Evolutionary conservation across 2,888 invertebrate species (phyloP).

Genomic region (Enchytraeus crypticus): DNA sequence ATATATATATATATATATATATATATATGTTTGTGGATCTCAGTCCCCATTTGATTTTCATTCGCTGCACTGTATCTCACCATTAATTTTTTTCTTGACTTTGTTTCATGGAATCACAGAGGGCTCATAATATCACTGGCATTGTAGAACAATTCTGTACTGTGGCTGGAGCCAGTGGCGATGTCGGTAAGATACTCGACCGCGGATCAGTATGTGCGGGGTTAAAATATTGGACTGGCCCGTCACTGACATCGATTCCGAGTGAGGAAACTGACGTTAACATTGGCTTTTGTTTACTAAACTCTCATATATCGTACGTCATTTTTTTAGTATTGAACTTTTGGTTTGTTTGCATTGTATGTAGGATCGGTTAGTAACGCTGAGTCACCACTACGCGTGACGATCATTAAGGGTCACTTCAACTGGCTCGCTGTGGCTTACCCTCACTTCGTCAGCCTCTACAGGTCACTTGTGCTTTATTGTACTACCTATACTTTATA

Average conservation of each 20-base stretch:
- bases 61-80: no score
- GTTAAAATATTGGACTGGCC: no score
- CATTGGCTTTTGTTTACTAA: background rate
- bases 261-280: no score
- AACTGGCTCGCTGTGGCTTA: slow-evolving; percentile 96
- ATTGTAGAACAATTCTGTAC: background rate
- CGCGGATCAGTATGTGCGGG: no score
- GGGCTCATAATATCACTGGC: no score
- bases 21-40: no score
- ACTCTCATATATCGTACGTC: background rate
- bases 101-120: background rate
- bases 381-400: slow-evolving; percentile 37
- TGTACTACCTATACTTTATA: no score
- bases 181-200: no score
- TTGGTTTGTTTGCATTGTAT: background rate
- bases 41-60: no score
- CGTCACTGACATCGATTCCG: no score
- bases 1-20: no score
- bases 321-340: background rate
- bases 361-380: background rate
- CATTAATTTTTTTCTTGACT: background rate
- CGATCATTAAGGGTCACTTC: slow-evolving; percentile 66
- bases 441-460: slow-evolving; percentile 88
- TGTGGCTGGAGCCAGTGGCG: no score
- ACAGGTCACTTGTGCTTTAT: slow-evolving; percentile 57